phyloP scores from a whole-genome alignment of 2,113 vertebrate genomes.

The Thunnus maccoyii region DNA sequence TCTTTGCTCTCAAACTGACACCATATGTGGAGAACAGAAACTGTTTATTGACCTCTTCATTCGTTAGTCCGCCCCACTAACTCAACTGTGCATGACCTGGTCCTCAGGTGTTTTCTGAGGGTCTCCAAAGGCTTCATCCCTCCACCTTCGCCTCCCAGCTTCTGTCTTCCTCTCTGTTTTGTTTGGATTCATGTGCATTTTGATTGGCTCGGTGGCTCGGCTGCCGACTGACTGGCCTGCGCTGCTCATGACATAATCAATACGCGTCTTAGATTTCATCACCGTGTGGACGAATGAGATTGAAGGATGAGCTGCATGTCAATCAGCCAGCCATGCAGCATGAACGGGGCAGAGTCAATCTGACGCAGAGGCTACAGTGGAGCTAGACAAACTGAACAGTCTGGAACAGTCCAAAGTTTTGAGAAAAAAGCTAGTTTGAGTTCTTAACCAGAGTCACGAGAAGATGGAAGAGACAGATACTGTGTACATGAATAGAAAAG shows the following conservation, averaged over 20 bases:
- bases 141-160: conserved; percentile 19
- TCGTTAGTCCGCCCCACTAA: not conserved
- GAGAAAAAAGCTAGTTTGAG: no score
- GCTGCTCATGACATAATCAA: conserved; percentile 68
- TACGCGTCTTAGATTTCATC: conserved; percentile 53
- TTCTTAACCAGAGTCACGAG: not conserved
- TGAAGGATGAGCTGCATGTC: conserved; percentile 72
- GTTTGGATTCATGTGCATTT: conserved; percentile 16
- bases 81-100: conserved; percentile 14
- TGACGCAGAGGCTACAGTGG: conserved; percentile 38
- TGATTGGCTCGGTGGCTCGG: conserved; percentile 15
- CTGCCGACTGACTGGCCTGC: conserved; percentile 49
- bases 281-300: conserved; percentile 66
- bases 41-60: no score
- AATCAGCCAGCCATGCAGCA: conserved; percentile 29
- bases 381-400: no score
- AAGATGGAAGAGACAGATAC: not conserved
- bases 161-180: conserved; percentile 14
- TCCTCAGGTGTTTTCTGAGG: not conserved
- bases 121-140: not conserved
- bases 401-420: no score
- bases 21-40: no score
- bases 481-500: no score
- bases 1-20: no score
- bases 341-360: conserved; percentile 36